Percentiles rank a stretch among this genome's conserved stretches.
Conservation (phyloP, 2,888 invertebrate species). For the Griposia aprilina region DNA sequence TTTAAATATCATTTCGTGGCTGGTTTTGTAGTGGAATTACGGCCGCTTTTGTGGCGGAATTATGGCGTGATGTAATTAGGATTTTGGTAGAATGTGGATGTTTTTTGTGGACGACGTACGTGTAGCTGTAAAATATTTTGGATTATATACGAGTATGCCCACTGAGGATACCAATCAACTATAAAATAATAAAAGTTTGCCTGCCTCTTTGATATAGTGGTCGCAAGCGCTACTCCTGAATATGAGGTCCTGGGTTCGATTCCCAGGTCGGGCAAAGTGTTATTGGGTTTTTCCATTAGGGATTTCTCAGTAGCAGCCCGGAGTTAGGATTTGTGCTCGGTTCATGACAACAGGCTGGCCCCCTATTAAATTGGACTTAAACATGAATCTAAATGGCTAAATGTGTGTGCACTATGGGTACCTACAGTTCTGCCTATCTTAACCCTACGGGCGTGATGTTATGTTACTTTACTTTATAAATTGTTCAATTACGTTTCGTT, state of each 20-base stretch:
- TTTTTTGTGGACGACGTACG: neutral
- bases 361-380: neutral
- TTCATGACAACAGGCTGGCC: neutral
- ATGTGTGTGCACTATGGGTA: no score
- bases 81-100: conserved; percentile 7
- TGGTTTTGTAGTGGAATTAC: conserved; percentile 30
- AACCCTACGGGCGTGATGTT: neutral
- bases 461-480: neutral
- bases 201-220: neutral
- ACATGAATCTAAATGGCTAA: no score
- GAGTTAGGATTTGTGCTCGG: neutral
- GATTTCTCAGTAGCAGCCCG: neutral
- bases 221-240: neutral
- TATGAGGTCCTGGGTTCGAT: neutral
- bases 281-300: neutral
- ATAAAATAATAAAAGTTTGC: neutral
- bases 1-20: conserved; percentile 57
- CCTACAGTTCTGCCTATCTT: no score
- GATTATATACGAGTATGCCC: neutral
- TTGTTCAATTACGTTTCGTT: neutral
- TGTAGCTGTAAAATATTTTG: neutral
- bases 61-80: conserved; percentile 17
- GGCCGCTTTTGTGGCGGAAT: conserved; percentile 30
- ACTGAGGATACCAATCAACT: neutral
- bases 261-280: neutral